Base-by-base conservation (phyloP, 2,888 invertebrate genomes). In the Brachyptera risi region DNA sequence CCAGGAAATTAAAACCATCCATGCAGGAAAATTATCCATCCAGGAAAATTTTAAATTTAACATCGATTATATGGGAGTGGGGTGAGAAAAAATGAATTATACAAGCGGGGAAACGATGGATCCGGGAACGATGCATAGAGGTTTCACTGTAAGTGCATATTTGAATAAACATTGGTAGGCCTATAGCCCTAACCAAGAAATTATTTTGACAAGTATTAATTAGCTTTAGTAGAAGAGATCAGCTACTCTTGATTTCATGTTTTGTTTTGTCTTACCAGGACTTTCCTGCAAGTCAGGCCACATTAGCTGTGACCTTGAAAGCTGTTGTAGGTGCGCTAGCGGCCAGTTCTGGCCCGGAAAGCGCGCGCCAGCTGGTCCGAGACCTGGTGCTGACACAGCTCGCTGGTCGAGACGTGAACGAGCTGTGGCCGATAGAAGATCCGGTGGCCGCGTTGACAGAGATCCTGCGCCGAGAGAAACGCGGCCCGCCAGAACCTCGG, bases 311-410 rank as follows among this genome's bases (percentile, higher is more conserved):
- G 38, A 85, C 90, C 21, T 85, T 97, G 61, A 84, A 87, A 71
- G 94, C 96, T 0, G 75, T 97, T 5, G 83, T 95, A 35, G 89
- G 87, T 15, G 92, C 91, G 0, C 73, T 97, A 3, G 75, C 83
- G 1, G 76, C 80, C 60, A 88, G 88, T 24, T 81, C 86, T 24
- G 85, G 86, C 26, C 74, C 79, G 42, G 80, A 84, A 56, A 80
- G 81, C 59, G 84, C 91, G 0, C 83, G 86, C 60, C 75, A 79
- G 61, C 94, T 99, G 76, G 83, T 97, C 1, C 79, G 90, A 58
- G 97, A 98, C 73, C 88, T 92, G 71, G 82, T 98, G 60, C 66
- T 83, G 9, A 85, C 90, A 1, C 89, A 89, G 70, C 75, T 99
- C 42, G 85, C 88, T 72, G 93, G 90, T 15, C 84, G 89, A 73